Conservation (phyloP, 2,797 vertebrate genomes). For the Oceanodroma leucorhoa region DNA sequence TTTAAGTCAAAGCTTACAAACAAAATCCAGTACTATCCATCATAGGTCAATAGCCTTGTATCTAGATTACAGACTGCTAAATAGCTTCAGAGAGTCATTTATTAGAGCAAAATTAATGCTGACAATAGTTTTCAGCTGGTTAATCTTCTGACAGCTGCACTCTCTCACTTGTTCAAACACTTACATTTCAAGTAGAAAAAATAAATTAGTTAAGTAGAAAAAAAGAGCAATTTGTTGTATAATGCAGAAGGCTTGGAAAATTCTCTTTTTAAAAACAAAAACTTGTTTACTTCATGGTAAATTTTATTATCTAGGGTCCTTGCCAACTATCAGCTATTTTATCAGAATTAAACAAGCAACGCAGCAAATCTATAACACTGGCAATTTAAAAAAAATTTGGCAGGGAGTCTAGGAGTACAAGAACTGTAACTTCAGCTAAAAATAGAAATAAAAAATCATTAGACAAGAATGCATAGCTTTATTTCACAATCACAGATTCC, state of each 20-base stretch:
- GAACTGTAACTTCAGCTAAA: constrained; percentile 32
- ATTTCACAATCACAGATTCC: constrained; percentile 4
- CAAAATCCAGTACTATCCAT: constrained; percentile 75
- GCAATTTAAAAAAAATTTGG: neutral
- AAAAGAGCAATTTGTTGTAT: constrained; percentile 52
- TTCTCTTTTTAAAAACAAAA: constrained; percentile 26
- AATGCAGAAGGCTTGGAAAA: constrained; percentile 30
- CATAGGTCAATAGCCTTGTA: constrained; percentile 75
- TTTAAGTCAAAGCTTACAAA: constrained; percentile 79
- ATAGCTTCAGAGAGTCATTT: constrained; percentile 79
- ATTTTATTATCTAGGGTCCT: neutral
- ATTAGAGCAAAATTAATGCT: constrained; percentile 81
- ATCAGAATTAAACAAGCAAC: neutral
- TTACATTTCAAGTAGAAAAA: constrained; percentile 76
- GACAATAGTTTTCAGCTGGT: constrained; percentile 81
- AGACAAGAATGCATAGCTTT: neutral
- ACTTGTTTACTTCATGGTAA: neutral
- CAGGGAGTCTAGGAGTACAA: neutral
- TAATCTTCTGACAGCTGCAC: constrained; percentile 80
- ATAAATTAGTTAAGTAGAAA: constrained; percentile 71
- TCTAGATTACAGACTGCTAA: constrained; percentile 78
- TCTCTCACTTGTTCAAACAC: constrained; percentile 78
- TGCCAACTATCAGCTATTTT: constrained; percentile 15
- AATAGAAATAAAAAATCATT: constrained; percentile 11
- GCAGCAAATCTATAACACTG: neutral